Evolutionary conservation across 2,113 vertebrate species (phyloP).

Genomic region (Chionodraco myersi): DNA sequence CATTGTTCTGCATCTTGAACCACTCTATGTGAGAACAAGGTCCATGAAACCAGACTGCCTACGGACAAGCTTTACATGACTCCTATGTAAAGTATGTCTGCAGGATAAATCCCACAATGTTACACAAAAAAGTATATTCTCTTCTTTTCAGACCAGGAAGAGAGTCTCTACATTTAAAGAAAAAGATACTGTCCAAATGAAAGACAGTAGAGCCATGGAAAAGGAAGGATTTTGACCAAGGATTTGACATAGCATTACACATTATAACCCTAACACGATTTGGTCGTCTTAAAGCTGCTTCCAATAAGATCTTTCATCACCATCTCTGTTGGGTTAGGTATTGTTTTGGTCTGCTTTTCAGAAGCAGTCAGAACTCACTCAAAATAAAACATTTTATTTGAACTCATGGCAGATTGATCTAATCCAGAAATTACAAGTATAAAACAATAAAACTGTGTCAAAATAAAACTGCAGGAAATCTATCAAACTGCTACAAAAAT

Average conservation of each 20-base stretch:
- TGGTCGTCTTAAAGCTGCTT: slow-evolving; percentile 66
- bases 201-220: slow-evolving; percentile 58
- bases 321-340: slow-evolving; percentile 53
- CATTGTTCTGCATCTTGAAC: slow-evolving; percentile 62
- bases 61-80: slow-evolving; percentile 53
- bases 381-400: slow-evolving; percentile 51
- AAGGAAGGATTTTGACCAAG: slow-evolving; percentile 46
- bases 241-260: slow-evolving; percentile 61
- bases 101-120: slow-evolving; percentile 36
- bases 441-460: slow-evolving; percentile 57
- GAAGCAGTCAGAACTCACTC: slow-evolving; percentile 57
- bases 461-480: slow-evolving; percentile 62
- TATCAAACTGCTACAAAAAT: slow-evolving; percentile 47
- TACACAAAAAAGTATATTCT: slow-evolving; percentile 35
- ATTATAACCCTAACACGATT: slow-evolving; percentile 60
- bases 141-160: slow-evolving; percentile 10
- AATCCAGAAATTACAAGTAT: slow-evolving; percentile 69
- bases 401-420: slow-evolving; percentile 57
- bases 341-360: slow-evolving; percentile 67
- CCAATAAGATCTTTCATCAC: slow-evolving; percentile 72
- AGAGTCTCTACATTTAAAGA: slow-evolving; percentile 39
- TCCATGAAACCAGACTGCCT: slow-evolving; percentile 59
- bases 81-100: slow-evolving; percentile 37
- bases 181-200: slow-evolving; percentile 44
- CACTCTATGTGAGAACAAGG: slow-evolving; percentile 57